Base-by-base conservation (phyloP, 2,888 invertebrate species). In the Agrochola litura region DNA sequence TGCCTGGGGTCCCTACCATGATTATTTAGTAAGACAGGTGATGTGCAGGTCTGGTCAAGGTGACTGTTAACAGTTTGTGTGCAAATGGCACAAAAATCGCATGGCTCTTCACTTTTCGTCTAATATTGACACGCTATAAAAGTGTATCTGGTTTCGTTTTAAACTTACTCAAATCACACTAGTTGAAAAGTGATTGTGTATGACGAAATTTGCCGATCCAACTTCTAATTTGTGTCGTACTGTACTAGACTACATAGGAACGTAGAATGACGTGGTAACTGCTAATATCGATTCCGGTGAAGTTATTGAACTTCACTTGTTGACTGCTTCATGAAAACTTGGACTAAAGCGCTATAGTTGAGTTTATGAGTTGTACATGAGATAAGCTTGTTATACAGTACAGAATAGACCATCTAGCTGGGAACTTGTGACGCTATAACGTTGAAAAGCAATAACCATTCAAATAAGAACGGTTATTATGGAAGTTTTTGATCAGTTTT, bases 311-410 rank as follows among this genome's bases (percentile, higher is more conserved):
- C 71, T 71, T 68, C 54, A 74, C 71, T 80, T 82, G 73, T 68
- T 79, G 80, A 79, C 74, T 80, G 73, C 69, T 84, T 49, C 56
- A 72, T 56, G 67, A 52, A 46, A 83, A 83, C 77, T 79, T 79
- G 19, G 58, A 64, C 56, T 46, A 25, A 14, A 25, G 64, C 30
- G 56, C 10, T 37, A 12, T 76, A 56, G 54, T 60, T 61, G 30
- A 49, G 61, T 82, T 76, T 82, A 82, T 79, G 49, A 66, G 63
- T 54, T 65, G 43, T 16, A 64, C 63, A 70, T 58, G 64, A 65
- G 9, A 56, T 67, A 37, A 67, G 41, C 63, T 67, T 54, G 76
- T 63, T 67, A 75, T 56, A 63, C 16, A 16, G 58, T 16, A 16
- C 22, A 10, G 8, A 16, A 54, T 37, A 16, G 22, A 56, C 16